Evolutionary conservation across 1,140 invertebrate species (phyloP), one percentile per base, ranked within the genome.

Genomic region (Heliconius himera): DNA sequence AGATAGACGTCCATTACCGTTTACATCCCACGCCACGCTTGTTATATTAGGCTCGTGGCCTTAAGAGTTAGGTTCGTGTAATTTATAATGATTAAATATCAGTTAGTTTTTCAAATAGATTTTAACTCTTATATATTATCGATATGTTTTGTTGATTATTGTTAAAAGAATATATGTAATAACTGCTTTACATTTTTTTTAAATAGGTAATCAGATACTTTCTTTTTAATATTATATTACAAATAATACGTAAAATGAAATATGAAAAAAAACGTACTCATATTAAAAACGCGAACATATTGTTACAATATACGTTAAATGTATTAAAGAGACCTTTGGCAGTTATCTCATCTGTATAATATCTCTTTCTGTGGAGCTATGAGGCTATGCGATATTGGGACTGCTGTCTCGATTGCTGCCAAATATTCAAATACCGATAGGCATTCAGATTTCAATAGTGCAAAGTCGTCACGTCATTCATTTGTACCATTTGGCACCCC

Each of bases 401-500:
- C 60, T 29, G 60, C 22, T 26, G 16, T 66, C 22, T 66, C 60
- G 26, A 66, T 29, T 66, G 22, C 26, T 66, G 60, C 60, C 60
- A 66, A 66, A 66, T 66, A 66, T 29, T 66, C 60, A 29, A 66
- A 26, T 29, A 66, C 60, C 60, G 22, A 66, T 66, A 26, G 60
- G 26, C 60, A 66, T 66, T 66, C 60, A 66, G 60, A 26, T 66
- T 66, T 66, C 60, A 66, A 66, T 66, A 66, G 60, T 66, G 60
- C 60, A 66, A 66, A 66, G 29, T 66, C 60, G 60, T 66, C 60
- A 66, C 60, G 60, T 66, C 60, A 66, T 66, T 66, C 60, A 66
- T 29, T 66, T 29, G 60, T 18, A 66, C 22, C 26, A 29, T 26
- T 66, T 66, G 60, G 26, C 60, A 66, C 26, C 60, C 22, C 13